Base-by-base conservation (phyloP, 2,888 invertebrate species). In the Linyphia triangularis region DNA sequence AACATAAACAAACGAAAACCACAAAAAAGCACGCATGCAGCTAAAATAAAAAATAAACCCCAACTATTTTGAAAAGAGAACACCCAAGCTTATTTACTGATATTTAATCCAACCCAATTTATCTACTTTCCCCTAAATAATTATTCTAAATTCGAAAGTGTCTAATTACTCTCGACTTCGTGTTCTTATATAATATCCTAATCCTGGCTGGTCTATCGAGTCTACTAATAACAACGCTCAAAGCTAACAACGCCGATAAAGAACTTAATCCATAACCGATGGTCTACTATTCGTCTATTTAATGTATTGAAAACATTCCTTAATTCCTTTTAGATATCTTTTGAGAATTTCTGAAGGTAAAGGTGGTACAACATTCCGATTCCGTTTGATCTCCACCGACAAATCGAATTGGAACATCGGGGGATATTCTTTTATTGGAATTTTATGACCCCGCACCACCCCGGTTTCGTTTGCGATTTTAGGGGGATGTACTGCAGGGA, bases 401-500 rank as follows among this genome's bases (percentile, higher is more conserved):
- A n/a, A n/a, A 59, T 70, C 13, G 70, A 26, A 37, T 65, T 37
- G 22, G 59, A 69, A 67, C 40, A 57, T 78, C 24, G 19, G 57
- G 69, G 67, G 30, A 69, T 79, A 79, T 82, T 69, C 59, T 33
- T 82, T 82, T 82, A 79, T 37, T 57, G 19, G 81, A 82, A 37
- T 70, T 70, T 82, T 82, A 82, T 59, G 59, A 19, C 19, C 51
- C 37, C 22, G n/a, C 73, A n/a, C 79, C 77, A 37, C 61, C 77
- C 33, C 22, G 22, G 26, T 26, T 19, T 33, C 13, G 57, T 16
- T 28, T 43, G 28, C 28, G 33, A 13, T 63, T n/a, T 5, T 24
- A 37, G n/a, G 22, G 61, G n/a, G n/a, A n/a, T 40, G 9, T 51
- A 37, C 40, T 28, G 26, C 24, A 57, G 30, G 13, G 28, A 28